phyloP scores from a whole-genome alignment of 2,113 vertebrate species.

The Elephas maximus region DNA sequence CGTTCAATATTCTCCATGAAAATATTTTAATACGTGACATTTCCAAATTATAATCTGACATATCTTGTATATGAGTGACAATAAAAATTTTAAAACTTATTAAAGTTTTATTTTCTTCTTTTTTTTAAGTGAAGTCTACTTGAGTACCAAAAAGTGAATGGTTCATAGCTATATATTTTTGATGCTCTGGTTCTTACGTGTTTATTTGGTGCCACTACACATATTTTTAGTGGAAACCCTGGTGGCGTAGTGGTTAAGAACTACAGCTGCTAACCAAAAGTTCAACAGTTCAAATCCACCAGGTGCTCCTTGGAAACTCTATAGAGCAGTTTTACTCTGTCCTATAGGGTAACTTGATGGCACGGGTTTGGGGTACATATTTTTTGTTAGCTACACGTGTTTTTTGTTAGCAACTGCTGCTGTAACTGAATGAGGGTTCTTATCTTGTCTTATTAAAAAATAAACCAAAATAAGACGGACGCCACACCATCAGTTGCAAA shows the following conservation, averaged over 20 bases:
- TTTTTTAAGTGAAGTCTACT: conserved; percentile 94
- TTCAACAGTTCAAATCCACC: no score
- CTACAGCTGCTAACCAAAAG: no score
- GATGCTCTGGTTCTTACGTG: conserved; percentile 94
- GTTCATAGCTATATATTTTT: conserved; percentile 96
- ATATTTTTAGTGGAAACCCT: conserved; percentile 81
- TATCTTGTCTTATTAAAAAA: no score
- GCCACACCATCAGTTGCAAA: no score
- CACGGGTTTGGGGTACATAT: no score
- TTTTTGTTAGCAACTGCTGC: conserved; percentile 93
- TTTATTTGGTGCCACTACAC: conserved; percentile 96
- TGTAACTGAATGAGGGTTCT: no score
- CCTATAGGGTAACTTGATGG: no score
- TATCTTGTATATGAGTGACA: conserved; percentile 92
- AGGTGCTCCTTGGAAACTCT: no score
- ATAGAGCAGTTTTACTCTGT: no score
- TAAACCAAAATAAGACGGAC: no score
- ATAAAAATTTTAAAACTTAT: conserved; percentile 92
- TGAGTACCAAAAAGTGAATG: conserved; percentile 96
- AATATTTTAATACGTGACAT: conserved; percentile 89
- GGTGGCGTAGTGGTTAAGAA: no score
- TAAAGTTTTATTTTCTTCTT: conserved; percentile 91
- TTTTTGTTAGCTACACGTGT: no score
- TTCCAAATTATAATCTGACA: conserved; percentile 93
- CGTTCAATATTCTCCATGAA: conserved; percentile 89